Base-by-base conservation (phyloP, 2,797 vertebrate species). In the Anableps anableps region DNA sequence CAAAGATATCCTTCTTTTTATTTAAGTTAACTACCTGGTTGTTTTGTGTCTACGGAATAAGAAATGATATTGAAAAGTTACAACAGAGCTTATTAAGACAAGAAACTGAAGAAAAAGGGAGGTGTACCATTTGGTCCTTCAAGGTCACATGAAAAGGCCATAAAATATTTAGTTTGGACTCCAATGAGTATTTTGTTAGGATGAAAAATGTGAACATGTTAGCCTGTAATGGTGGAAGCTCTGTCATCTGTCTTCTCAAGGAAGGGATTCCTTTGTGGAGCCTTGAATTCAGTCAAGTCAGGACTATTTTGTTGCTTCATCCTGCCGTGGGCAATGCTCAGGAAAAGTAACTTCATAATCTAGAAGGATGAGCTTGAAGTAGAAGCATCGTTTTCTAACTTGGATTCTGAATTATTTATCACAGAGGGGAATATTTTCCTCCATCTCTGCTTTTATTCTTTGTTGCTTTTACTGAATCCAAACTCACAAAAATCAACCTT, bases 91-190 rank as follows among this genome's bases (percentile, higher is more conserved):
- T 64, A 5, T 38, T 41, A 41, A 1, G 3, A 41, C 13, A 26
- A 68, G 36, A 76, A 73, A 72, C 26, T 13, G 48, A 70, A 80
- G 76, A 83, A 86, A 83, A 87, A 68, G 78, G 47, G 51, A 77
- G 73, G 79, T 76, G 80, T 83, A 79, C 75, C 79, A 86, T 90
- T 92, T 81, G 91, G 87, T 90, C 85, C 91, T 89, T 91, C 89
- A 93, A 94, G 91, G 93, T 94, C 74, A 74, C 84, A 2, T 34
- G 41, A 80, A 87, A 80, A 91, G 85, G 55, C 83, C 85, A 93
- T 95, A 94, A 94, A 94, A 93, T 93, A 92, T 95, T 93, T 89
- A 94, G 86, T 86, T 84, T 77, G 75, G 82, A 79, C 92, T 92
- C 86, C 78, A 83, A 90, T 88, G 84, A 87, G 84, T 83, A 79